Base-by-base conservation (phyloP, 2,888 invertebrate genomes). In the Dorcus hopei region DNA sequence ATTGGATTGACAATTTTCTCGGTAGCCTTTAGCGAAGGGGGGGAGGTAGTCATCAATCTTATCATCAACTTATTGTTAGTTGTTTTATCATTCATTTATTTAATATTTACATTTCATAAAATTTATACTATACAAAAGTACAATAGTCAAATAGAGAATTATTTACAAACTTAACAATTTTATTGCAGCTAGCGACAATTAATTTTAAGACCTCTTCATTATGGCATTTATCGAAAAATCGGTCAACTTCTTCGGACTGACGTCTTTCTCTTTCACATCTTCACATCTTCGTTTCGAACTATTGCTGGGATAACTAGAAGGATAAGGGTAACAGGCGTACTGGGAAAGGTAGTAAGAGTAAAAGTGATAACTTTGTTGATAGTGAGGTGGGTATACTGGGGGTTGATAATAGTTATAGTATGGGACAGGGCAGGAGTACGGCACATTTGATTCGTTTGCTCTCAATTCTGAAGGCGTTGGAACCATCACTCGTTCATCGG, bases 141-240 rank as follows among this genome's bases (percentile, higher is more conserved):
- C 26, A 33, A 33, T 33, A 33, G 26, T 33, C 26, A 33, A 7
- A 33, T 33, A 33, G 5, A 33, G 6, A 33, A 33, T 33, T 33
- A 33, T 33, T 33, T 33, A 33, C 26, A 33, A 33, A 6, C 7
- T 33, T 7, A 7, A 33, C 26, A 33, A 33, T 14, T 14, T 14
- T 14, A 14, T 33, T 33, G 26, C 6, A 33, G 5, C 26, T 33
- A 33, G 26, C 3, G 26, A 6, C 6, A 33, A 6, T 33, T 14
- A 9, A 43, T 14, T 39, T 54, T 60, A 61, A 54, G 60, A 64
- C 48, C 64, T 61, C 8, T 72, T 74, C 9, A 68, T 72, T 49
- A 77, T 72, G 4, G 72, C 68, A 58, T 63, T 68, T 52, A 77
- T 76, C 2, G 77, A 76, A 63, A 77, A 77, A 66, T 77, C 76